phyloP scores from a whole-genome alignment of 2,797 vertebrate genomes.

The Phataginus tricuspis region DNA sequence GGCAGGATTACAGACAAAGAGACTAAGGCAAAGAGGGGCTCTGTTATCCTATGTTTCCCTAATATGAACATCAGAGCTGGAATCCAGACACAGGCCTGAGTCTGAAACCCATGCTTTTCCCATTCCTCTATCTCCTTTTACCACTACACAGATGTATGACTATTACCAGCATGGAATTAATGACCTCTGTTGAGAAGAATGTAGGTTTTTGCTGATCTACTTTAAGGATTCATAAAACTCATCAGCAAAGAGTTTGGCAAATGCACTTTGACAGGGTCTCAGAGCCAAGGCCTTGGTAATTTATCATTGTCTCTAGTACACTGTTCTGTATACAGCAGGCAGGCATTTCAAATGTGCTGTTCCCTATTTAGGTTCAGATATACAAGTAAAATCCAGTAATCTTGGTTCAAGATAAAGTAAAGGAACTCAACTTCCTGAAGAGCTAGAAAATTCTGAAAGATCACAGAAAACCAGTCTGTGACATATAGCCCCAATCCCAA shows the following conservation, averaged over 20 bases:
- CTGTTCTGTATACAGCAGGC: background rate
- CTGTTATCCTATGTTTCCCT: fast-evolving
- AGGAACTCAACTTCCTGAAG: background rate
- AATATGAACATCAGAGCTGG: background rate
- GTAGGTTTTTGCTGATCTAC: background rate
- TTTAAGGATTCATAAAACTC: constrained; percentile 22
- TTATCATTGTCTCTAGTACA: background rate
- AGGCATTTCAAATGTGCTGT: background rate
- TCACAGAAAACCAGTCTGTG: background rate
- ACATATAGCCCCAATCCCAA: background rate
- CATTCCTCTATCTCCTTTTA: background rate
- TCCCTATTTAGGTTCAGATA: background rate
- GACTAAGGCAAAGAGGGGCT: background rate
- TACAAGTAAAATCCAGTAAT: background rate
- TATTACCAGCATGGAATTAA: background rate
- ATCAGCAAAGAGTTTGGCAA: constrained; percentile 1
- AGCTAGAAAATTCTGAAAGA: constrained; percentile 46
- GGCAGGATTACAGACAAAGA: background rate
- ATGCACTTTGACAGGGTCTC: background rate
- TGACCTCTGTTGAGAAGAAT: background rate
- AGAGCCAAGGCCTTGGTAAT: background rate
- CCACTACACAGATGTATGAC: background rate
- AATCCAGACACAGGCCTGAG: background rate
- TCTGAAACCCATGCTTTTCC: background rate
- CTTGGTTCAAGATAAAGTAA: constrained; percentile 35